Base-by-base conservation (phyloP, 2,888 invertebrate species). In the Euplagia quadripunctaria region DNA sequence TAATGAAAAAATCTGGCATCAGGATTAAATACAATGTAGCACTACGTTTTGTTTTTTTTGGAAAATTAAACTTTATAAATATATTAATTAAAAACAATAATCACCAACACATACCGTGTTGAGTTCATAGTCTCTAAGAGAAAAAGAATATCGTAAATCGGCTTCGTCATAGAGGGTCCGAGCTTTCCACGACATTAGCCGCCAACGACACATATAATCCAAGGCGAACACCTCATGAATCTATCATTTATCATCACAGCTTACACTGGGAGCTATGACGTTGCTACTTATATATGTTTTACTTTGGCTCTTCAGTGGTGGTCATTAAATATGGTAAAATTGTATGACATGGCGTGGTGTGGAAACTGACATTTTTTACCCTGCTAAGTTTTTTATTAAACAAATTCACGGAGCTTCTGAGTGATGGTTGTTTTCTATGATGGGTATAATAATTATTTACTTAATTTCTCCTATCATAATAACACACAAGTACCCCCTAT, bases 181-280 rank as follows among this genome's bases (percentile, higher is more conserved):
- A 67, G 77, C 82, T 87, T 91, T 90, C 88, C 91, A 88, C 86
- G 77, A 90, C 92, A 93, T 95, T 94, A 94, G 90, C 86, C 89
- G 82, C 89, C 89, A 90, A 91, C 89, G 93, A 94, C 92, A 94
- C 92, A 89, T 92, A 93, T 94, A 92, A 94, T 95, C 92, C 93
- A 72, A 55, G 31, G 17, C 78, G 80, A 85, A 90, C 91, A 92
- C 91, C 93, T 94, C 94, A 95, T 95, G 94, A 94, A 94, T 94
- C 88, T 88, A 85, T 91, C 95, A 93, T 95, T 93, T 92, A 94
- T 95, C 95, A 95, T 91, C 81, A 71, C 85, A 78, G 77, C 80
- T 78, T 70, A 69, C 41, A 55, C 66, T 82, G 78, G 71, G 73
- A 82, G 84, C 83, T 82, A 82, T 82, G 79, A 85, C 82, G 84